Evolutionary conservation across 2,797 vertebrate species (phyloP), one percentile per base, ranked within the genome.

Genomic region (Hapalemur alaotrensis): DNA sequence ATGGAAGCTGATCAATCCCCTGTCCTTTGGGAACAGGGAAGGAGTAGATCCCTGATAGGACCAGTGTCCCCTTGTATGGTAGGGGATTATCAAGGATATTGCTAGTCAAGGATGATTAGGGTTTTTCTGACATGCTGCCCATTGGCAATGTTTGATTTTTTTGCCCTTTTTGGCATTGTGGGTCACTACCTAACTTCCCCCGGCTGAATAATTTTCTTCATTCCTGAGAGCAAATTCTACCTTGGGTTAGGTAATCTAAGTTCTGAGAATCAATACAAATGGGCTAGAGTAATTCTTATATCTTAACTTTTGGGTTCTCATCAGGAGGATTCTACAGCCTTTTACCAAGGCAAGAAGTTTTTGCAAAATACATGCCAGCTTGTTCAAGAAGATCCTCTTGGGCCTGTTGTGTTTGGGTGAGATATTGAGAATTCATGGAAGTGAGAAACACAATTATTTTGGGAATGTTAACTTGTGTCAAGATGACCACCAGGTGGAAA

Each of bases 401-500:
- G 98, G 97, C 41, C 59, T 99, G 52, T 98, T 99, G 46, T 99
- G 98, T 98, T 98, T 99, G 99, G 99, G 99, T 99, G 98, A 99
- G 96, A 52, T 57, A 43, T 9, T 72, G 32, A 93, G 48, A 95
- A 75, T 59, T 28, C 17, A 86, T 0, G 0, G 41, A 59, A 89
- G 30, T 5, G 4, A 82, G 65, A 94, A 63, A 78, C 25, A 48
- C 4, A 76, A 0, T 90, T 5, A 17, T 69, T 95, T 91, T 63
- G 86, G 82, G 35, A 78, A 41, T 59, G 30, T 73, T 63, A 61
- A 13, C 38, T 91, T 89, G 52, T 61, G 67, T 87, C 75, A 73
- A 87, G 89, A 81, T 14, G 14, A 70, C 52, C 73, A 38, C 50
- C 43, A 73, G 48, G 41, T 52, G 50, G 59, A 93, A 94, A 95